These are phyloP conservation scores for Neotragus moschatus DNA, from an alignment of 2,113 vertebrate species.

Conservation along the genomic window DNA sequence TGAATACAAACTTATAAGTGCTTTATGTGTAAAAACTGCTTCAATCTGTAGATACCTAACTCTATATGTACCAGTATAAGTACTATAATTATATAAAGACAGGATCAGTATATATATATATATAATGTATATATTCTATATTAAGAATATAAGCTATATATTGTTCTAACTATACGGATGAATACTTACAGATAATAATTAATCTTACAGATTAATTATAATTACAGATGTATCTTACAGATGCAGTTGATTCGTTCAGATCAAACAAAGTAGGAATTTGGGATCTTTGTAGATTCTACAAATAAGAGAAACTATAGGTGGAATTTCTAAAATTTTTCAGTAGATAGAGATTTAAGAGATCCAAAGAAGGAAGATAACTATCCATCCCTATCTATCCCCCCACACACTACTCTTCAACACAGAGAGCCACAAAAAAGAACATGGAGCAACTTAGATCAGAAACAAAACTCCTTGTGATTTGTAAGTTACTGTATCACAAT, in stretches of 20 bases:
- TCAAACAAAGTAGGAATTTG: background rate
- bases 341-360: background rate
- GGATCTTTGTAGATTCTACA: background rate
- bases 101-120: background rate
- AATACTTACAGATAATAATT: background rate
- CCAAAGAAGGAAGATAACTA: background rate
- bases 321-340: background rate
- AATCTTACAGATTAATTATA: too few relatives aligned
- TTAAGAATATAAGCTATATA: background rate
- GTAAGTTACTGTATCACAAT: background rate
- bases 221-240: too few relatives aligned
- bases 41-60: background rate
- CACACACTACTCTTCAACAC: background rate
- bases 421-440: background rate
- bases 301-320: background rate
- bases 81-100: background rate
- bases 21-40: background rate
- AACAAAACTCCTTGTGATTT: background rate
- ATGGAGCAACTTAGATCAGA: background rate
- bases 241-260: background rate
- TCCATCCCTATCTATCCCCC: background rate
- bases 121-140: background rate
- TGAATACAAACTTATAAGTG: background rate
- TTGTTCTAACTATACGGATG: background rate
- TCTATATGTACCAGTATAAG: background rate